Evolutionary conservation across 2,888 invertebrate species (phyloP).

Genomic region (Campopleginae sp.): DNA sequence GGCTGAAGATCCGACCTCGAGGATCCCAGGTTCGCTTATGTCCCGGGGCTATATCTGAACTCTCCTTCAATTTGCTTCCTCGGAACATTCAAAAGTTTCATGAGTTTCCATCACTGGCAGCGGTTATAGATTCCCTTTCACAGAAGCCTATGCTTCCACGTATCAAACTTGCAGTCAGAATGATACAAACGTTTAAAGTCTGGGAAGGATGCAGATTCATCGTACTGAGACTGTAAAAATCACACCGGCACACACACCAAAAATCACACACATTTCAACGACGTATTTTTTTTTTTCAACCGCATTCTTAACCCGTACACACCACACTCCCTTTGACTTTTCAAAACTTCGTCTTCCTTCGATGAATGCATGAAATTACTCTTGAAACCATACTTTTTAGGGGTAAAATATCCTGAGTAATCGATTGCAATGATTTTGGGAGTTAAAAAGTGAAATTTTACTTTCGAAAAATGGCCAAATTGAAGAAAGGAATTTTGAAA

Average conservation of each 20-base stretch:
- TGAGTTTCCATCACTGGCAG: slow-evolving; percentile 23
- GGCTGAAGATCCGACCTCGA: not conserved
- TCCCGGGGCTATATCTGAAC: slow-evolving; percentile 18
- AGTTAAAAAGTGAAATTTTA: too few species aligned
- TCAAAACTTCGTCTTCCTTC: too few species aligned
- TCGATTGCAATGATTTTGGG: too few species aligned
- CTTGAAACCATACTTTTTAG: too few species aligned
- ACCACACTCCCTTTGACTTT: too few species aligned
- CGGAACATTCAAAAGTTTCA: slow-evolving; percentile 9
- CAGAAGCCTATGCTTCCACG: not conserved
- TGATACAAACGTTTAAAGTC: not conserved
- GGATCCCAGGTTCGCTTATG: not conserved
- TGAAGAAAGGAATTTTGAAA: too few species aligned
- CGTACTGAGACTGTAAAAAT: not conserved
- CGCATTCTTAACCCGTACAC: too few species aligned
- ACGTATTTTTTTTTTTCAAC: too few species aligned
- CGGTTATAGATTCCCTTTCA: not conserved
- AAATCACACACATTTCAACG: not conserved
- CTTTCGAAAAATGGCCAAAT: too few species aligned
- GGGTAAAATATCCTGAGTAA: too few species aligned
- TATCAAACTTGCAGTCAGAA: not conserved
- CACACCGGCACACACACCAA: not conserved
- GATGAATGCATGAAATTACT: too few species aligned
- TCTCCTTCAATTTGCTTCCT: not conserved
- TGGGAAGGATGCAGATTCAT: not conserved